Base-by-base conservation (phyloP, 2,888 invertebrate species). In the Euplexia lucipara region DNA sequence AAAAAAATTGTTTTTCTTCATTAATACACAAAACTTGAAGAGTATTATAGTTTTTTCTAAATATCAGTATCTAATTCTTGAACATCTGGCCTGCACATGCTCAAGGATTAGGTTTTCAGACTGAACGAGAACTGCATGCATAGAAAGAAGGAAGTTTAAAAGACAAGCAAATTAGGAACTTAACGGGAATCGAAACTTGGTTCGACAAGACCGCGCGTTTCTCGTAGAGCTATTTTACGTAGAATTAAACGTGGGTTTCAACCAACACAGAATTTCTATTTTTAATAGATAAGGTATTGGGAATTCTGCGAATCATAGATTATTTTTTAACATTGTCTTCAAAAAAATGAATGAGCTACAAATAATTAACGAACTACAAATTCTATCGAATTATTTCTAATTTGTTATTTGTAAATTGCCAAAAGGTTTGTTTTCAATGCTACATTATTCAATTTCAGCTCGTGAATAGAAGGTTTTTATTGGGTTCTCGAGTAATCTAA, bases 121-220 rank as follows among this genome's bases (percentile, higher is more conserved):
- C 10, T 14, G n/a, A 44, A 48, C 41, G 20, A 35, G 66, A 65
- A 65, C 16, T 73, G 78, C 78, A 60, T 57, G 20, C 26, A 22
- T 56, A 54, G 51, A 47, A 58, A 37, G 16, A 47, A 39, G 0
- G 18, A 65, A 69, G 51, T 75, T 64, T 52, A 34, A 52, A 79
- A 79, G 51, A 72, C 68, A 67, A 78, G 39, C 51, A 73, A 59
- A 59, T 73, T 78, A 56, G 26, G n/a, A 73, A 73, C 54, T 62
- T 14, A 51, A 57, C 22, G 10, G n/a, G 47, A 61, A 61, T 34
- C 10, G 45, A 18, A 44, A 58, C 30, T 53, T n/a, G 9, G 8
- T 49, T 47, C 22, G 8, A 57, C 37, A 37, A 39, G 22, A 34
- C 18, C 34, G 10, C 32, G n/a, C 9, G 12, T 57, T n/a, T 32